Conservation (phyloP, 1,140 invertebrate genomes). For the Diprion similis region DNA sequence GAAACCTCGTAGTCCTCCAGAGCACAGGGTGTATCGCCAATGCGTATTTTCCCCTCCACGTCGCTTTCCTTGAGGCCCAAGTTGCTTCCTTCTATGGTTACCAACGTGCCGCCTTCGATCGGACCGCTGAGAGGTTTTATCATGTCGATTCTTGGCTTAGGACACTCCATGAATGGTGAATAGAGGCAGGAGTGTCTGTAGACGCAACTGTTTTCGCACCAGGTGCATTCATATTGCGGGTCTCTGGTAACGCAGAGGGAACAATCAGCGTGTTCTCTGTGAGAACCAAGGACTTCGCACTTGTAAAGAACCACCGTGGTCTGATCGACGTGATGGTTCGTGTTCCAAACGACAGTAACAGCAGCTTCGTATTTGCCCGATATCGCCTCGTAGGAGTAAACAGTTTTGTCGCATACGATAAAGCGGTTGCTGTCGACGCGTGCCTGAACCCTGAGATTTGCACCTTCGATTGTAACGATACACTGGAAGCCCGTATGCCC, state of each 20-base stretch:
- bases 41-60: slow-evolving; percentile 88
- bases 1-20: slow-evolving; percentile 91
- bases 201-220: slow-evolving; percentile 88
- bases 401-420: slow-evolving; percentile 90
- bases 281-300: slow-evolving; percentile 91
- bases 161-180: slow-evolving; percentile 80
- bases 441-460: slow-evolving; percentile 87
- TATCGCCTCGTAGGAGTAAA: slow-evolving; percentile 88
- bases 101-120: slow-evolving; percentile 92
- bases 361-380: slow-evolving; percentile 87
- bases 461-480: slow-evolving; percentile 88
- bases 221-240: slow-evolving; percentile 87
- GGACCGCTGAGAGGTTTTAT: slow-evolving; percentile 94
- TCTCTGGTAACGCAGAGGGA: slow-evolving; percentile 91
- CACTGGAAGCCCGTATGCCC: slow-evolving; percentile 90
- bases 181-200: slow-evolving; percentile 83
- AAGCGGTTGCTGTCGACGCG: slow-evolving; percentile 81
- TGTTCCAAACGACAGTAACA: slow-evolving; percentile 91
- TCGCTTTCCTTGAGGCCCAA: slow-evolving; percentile 90
- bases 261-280: slow-evolving; percentile 91
- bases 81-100: slow-evolving; percentile 96
- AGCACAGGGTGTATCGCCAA: slow-evolving; percentile 88
- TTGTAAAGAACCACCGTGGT: slow-evolving; percentile 92
- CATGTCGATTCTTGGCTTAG: slow-evolving; percentile 91
- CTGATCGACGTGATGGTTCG: slow-evolving; percentile 90